Base-by-base conservation (phyloP, 2,797 vertebrate genomes). In the Phoxinus dragarum region DNA sequence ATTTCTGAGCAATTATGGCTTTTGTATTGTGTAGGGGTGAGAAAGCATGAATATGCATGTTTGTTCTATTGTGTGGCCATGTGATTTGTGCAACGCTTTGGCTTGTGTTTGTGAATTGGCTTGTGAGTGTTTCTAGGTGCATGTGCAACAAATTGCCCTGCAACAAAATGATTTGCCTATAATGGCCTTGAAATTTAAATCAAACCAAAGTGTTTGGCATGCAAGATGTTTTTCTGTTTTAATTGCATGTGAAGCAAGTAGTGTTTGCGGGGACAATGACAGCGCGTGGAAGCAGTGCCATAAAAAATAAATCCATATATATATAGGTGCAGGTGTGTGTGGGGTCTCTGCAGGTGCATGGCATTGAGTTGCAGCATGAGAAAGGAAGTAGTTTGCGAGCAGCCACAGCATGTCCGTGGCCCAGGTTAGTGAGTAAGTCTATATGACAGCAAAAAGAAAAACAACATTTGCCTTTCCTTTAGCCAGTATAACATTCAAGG, bases 391-490 rank as follows among this genome's bases (percentile, higher is more conserved):
- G 34, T 71, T 69, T 54, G 42, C 1, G 23, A 56, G 31, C 31
- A 19, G 52, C 27, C 14, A 27, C 52, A n/a, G 75, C 54, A 72
- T 84, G 82, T 56, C n/a, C 7, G 34, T 56, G 49, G 49, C 38
- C 49, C 66, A 40, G 40, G 52, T 72, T 84, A 79, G 68, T 67
- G 44, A 12, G 56, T 49, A 52, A 67, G 42, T 67, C 44, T 67
- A 10, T 31, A 54, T 47, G 81, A 67, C 80, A 86, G 82, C 75
- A 84, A 84, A 78, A 2, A 31, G n/a, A 78, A 68, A 81, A 66
- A 61, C 85, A 84, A 67, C 42, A 83, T 73, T 81, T 64, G 49
- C 72, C 79, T 69, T 64, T 81, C 59, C 73, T 81, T 67, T 77
- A 84, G 72, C 44, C 44, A 80, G 64, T 16, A 52, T 47, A 49